Conservation (phyloP, 2,797 vertebrate species). For the Hypotaenidia okinawae region DNA sequence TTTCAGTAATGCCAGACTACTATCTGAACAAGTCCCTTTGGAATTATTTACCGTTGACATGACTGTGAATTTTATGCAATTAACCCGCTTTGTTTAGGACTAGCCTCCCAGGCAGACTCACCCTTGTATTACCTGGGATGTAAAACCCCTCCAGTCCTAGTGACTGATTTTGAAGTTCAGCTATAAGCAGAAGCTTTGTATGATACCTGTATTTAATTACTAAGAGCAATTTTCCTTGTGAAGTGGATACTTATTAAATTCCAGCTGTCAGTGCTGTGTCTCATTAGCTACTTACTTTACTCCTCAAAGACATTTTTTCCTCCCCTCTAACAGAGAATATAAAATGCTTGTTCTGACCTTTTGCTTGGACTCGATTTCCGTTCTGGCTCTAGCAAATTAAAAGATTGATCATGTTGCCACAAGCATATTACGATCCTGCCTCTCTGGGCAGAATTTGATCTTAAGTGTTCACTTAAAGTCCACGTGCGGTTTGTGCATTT, state of each 20-base stretch:
- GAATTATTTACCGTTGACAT: slow-evolving; percentile 40
- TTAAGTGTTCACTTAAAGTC: not conserved
- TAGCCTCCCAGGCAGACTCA: slow-evolving; percentile 24
- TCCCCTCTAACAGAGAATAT: slow-evolving; percentile 61
- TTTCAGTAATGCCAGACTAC: slow-evolving; percentile 11
- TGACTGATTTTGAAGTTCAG: slow-evolving; percentile 30
- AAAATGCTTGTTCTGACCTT: slow-evolving; percentile 73
- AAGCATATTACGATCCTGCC: not conserved
- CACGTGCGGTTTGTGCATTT: not conserved
- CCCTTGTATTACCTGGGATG: not conserved
- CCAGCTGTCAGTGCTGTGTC: slow-evolving; percentile 73
- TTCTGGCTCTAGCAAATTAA: slow-evolving; percentile 68
- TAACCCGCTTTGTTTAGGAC: slow-evolving; percentile 10
- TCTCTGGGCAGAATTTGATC: not conserved
- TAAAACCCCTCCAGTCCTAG: not conserved
- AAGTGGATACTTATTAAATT: slow-evolving; percentile 67
- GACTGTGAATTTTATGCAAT: slow-evolving; percentile 62
- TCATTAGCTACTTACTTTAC: slow-evolving; percentile 71
- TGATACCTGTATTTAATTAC: slow-evolving; percentile 74
- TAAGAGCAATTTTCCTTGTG: slow-evolving; percentile 60
- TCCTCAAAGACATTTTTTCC: slow-evolving; percentile 72
- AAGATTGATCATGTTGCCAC: slow-evolving; percentile 42
- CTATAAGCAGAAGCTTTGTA: slow-evolving; percentile 31
- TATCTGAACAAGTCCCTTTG: slow-evolving; percentile 44
- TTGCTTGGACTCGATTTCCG: slow-evolving; percentile 69